These are phyloP conservation scores for Halocaridina rubra DNA, from an alignment of 2,888 invertebrate genomes.

Conservation along the genomic window DNA sequence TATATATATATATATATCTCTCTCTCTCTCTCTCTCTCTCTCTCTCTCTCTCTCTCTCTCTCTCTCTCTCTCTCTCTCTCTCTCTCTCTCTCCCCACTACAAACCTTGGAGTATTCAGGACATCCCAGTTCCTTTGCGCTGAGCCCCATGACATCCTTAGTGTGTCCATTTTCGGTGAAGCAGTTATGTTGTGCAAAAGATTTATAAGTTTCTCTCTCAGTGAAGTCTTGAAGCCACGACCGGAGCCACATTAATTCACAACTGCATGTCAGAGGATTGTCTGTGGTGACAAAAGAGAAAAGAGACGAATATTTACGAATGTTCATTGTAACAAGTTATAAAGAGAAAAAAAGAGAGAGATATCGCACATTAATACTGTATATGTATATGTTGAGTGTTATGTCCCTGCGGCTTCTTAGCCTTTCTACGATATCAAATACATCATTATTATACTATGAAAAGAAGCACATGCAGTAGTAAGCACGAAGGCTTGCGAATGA, in stretches of 20 bases:
- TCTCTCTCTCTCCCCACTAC: slow-evolving; percentile 64
- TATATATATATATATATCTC: not conserved
- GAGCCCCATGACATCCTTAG: slow-evolving; percentile 25
- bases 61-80: slow-evolving; percentile 64
- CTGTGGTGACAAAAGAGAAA: not conserved
- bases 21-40: no score
- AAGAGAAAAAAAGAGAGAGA: no score
- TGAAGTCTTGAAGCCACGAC: slow-evolving; percentile 34
- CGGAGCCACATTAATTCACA: slow-evolving; percentile 45
- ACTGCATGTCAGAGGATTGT: slow-evolving; percentile 33
- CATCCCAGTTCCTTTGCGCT: slow-evolving; percentile 15
- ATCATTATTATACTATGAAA: no score
- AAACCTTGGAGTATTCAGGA: slow-evolving; percentile 66
- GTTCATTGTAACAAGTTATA: no score
- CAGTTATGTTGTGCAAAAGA: slow-evolving; percentile 30
- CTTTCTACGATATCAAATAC: no score
- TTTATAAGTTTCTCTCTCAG: slow-evolving; percentile 30
- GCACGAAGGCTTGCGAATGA: no score
- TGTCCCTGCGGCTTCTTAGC: no score
- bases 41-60: slow-evolving; percentile 3
- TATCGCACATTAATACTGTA: no score
- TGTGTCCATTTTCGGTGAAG: not conserved
- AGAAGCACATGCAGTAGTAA: no score
- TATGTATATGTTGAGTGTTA: no score
- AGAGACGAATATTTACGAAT: no score